Evolutionary conservation across 2,113 vertebrate genomes (phyloP), one percentile per base, ranked within the genome.

Genomic region (Pseudopodoces humilis): DNA sequence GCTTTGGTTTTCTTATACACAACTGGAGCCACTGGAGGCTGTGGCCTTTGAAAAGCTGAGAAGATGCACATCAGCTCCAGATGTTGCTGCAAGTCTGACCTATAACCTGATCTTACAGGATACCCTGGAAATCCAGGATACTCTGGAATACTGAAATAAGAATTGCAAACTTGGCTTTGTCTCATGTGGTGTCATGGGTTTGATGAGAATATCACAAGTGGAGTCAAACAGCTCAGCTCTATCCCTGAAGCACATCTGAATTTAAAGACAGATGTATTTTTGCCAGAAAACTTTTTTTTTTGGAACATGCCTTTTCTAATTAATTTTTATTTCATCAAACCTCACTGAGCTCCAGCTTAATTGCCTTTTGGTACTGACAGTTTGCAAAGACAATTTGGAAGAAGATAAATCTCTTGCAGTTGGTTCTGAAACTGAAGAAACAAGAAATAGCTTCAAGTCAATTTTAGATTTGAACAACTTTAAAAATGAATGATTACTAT

Each of bases 321-420:
- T 81, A 75, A 46, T 94, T 96, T 92, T 92, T 85, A 65, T 84
- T 77, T 87, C 78, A 62, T 39, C 63, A 6, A 74, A 50, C 55
- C 68, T 95, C 84, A 56, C 58, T 17, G 33, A 92, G 63, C 46
- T 88, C 77, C 50, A 50, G 33, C 86, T 91, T 87, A 79, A 47
- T 68, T 94, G 77, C 39, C 30, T 89, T 62, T 59, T 72, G 89
- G 62, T 86, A 75, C 12, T 39, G 46, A 82, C 49, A 76, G 22
- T 80, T 92, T 65, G 35, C 52, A 76, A 69, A 78, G 62, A 50
- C 28, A 60, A 53, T 85, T 84, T 79, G 28, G 35, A 85, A 72
- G 86, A 2, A 89, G 37, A 65, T 76, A 92, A 89, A 91, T 84
- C 56, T 78, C n/a, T 72, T 44, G 37, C 69, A 80, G 46, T 50